Evolutionary conservation across 1,140 invertebrate genomes (phyloP), one percentile per base, ranked within the genome.

Genomic region (Chymomyza costata): DNA sequence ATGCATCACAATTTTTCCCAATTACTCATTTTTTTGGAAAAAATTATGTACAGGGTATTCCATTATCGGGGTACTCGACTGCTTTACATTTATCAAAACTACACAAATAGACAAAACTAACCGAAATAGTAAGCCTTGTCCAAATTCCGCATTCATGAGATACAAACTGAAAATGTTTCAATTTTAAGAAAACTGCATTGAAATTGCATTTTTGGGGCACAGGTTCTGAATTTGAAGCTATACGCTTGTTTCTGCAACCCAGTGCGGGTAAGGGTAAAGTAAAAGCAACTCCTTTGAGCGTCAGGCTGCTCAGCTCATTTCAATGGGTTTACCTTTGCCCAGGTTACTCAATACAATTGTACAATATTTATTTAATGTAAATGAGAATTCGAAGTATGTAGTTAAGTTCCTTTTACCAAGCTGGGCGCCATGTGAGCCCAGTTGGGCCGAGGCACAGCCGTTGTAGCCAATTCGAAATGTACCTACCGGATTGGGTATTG

Each of bases 321-420:
- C 46, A 59, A 50, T 73, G 56, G 55, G 49, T 58, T 55, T 80
- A 39, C 65, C 73, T 66, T 78, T 80, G 60, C 30, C 46, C 18
- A 25, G 28, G 18, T 47, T 45, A 47, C 46, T 66, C 71, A 78
- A 78, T 78, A 78, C 73, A 80, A 80, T 81, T 80, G 74, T 80
- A 80, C 74, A 80, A 80, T 80, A 80, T 80, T 80, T 80, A 80
- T 80, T 80, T 80, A 80, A 80, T 80, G 73, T 80, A 80, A 80
- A 80, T 80, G 73, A 80, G 73, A 80, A 78, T 81, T n/a, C 63
- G 71, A 46, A 70, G 58, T 31, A 34, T 25, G 21, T 25, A 25
- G 3, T 3, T 25, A 25, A 25, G 21, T 25, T 25, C 21, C 21
- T 25, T 25, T 25, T 25, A 5, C 21, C 21, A 56, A 56, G 56